Percentiles rank a stretch among this genome's conserved stretches.
phyloP scores from a whole-genome alignment of 2,113 vertebrate genomes.

The Collichthys lucidus region DNA sequence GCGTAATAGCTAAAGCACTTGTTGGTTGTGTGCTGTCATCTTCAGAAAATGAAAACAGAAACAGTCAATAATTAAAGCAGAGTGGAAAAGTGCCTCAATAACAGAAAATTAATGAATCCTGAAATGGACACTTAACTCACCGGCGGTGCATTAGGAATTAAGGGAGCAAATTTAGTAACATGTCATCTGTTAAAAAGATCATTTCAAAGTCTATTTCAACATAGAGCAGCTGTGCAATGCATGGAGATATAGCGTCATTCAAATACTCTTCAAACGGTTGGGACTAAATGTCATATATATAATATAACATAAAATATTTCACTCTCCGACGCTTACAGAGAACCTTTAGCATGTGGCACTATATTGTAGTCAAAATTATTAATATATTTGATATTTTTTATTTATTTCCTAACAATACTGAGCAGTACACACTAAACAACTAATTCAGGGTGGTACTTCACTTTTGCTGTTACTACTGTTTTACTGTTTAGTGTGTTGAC shows the following conservation, averaged over 20 bases:
- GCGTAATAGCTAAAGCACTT: conserved; percentile 14
- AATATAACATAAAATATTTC: neutral
- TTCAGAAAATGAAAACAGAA: conserved; percentile 12
- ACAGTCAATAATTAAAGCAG: neutral
- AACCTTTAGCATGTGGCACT: too few relatives aligned
- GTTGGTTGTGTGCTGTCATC: neutral
- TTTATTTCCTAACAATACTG: neutral
- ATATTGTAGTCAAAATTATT: neutral
- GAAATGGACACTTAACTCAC: neutral
- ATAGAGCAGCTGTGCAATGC: too few relatives aligned
- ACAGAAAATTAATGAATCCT: neutral
- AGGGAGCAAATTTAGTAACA: neutral
- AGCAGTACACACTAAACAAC: neutral
- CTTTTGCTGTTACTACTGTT: too few relatives aligned
- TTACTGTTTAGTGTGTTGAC: neutral
- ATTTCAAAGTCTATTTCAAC: neutral
- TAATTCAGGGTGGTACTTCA: too few relatives aligned
- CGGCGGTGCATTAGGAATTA: too few relatives aligned
- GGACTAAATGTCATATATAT: neutral
- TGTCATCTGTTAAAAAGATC: neutral
- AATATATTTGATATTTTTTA: neutral
- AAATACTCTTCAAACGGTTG: neutral
- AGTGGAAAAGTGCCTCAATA: conserved; percentile 6
- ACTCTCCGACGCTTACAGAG: too few relatives aligned
- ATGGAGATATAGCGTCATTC: too few relatives aligned